Base-by-base conservation (phyloP, 1,140 invertebrate species). In the Arctopsyche grandis region DNA sequence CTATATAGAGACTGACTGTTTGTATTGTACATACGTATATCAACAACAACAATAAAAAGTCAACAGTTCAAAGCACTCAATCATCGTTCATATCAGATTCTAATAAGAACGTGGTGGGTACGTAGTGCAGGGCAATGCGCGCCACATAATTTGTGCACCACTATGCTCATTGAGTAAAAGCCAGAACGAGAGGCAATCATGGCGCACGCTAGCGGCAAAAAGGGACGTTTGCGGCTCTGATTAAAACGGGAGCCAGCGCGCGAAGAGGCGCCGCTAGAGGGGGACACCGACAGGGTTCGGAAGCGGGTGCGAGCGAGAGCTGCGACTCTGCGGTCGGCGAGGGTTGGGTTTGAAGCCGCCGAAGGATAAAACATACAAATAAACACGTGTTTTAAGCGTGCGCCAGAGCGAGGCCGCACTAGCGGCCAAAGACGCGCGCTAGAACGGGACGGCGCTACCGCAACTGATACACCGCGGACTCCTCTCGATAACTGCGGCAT, bases 301-400 rank as follows among this genome's bases (percentile, higher is more conserved):
- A 85, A 84, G 85, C 16, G 16, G 84, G 86, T 84, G 87, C 85
- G 84, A 86, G 87, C 85, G 85, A 85, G 86, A 86, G 85, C 85
- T 85, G 85, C 85, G 85, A 87, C 85, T 24, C 86, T 88, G 88
- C 87, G 88, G 88, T 88, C 85, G 83, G 85, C 84, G 88, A 87
- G 88, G 88, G 88, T 87, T 87, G 88, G 88, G 88, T 88, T 89
- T 89, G 87, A 88, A 88, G 87, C 88, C 88, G 87, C 88, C 86
- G 87, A 89, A 88, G 88, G 88, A 88, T 89, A 89, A 89, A 89
- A 89, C 88, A 88, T 88, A 89, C 88, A 89, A 89, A 88, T 89
- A 89, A 89, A 89, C 88, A 89, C 86, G 88, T 88, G 88, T 89
- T 88, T 66, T 87, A 86, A 87, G 87, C 87, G 86, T 85, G 88